Base-by-base conservation (phyloP, 2,888 invertebrate species). In the Acronicta psi region DNA sequence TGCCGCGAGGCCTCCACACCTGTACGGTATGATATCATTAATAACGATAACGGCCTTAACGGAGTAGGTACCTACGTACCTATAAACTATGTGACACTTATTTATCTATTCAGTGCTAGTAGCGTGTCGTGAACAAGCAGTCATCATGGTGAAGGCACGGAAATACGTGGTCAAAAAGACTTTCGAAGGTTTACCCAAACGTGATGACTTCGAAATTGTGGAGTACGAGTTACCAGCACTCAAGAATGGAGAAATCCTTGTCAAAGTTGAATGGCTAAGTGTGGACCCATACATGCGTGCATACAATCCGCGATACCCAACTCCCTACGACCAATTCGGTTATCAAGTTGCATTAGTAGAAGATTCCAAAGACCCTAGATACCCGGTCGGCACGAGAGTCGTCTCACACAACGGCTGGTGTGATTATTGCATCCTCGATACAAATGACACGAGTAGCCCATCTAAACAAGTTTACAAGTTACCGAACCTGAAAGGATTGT, bases 311-410 rank as follows among this genome's bases (percentile, higher is more conserved):
- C 50, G 34, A 7, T 45, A 53, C 14, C 23, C 75, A 1, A 45
- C 80, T 3, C 87, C 86, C 0, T 86, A 84, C 59, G 87, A 88
- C 57, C 86, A 86, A 63, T 85, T 82, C 51, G 75, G 84, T 3
- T 80, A 38, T 41, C 81, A 84, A 66, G 80, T 88, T 1, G 88
- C 82, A 20, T 34, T 78, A 77, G 95, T 97, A 8, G 81, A 95
- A 49, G 95, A 96, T 65, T 96, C 96, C 14, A 95, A 95, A 73
- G 92, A 96, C 79, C 70, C 91, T 0, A 83, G 94, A 1, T 97
- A 87, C 80, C 95, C 96, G 2, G 95, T 95, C 8, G 96, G 96
- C 0, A 93, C 92, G 50, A 87, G 94, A 75, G 91, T 97, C 5
- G 88, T 96, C 0, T 95, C 95, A 9, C 87, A 95, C 71, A 91